Conservation (phyloP, 2,888 invertebrate genomes). For the Epinotia bilunana region DNA sequence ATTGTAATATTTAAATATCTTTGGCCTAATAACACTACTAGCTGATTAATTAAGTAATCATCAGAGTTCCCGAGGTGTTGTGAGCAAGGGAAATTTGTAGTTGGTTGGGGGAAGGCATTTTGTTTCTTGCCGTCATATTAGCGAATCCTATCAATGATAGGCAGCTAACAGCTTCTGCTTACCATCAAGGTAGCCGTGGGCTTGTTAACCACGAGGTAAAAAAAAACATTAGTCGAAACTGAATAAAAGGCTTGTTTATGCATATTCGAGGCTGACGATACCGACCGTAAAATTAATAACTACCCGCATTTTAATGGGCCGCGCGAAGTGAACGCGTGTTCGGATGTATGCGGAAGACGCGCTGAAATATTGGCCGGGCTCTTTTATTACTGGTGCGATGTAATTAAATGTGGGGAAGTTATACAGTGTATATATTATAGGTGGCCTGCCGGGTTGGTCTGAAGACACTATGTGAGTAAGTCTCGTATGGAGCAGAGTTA, state of each 20-base stretch:
- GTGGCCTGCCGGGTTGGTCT: not conserved
- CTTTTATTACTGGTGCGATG: conserved; percentile 31
- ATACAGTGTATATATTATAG: conserved; percentile 1
- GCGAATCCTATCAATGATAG: no score
- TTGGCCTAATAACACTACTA: no score
- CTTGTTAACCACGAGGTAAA: no score
- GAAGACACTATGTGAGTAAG: conserved; percentile 1
- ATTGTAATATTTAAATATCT: no score
- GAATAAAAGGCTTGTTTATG: not conserved
- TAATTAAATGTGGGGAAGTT: conserved; percentile 19
- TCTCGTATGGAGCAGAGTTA: not conserved
- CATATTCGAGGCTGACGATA: conserved; percentile 14
- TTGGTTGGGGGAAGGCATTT: no score
- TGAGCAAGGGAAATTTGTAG: no score
- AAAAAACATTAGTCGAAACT: no score
- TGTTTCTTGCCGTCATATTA: no score
- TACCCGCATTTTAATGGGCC: conserved; percentile 27
- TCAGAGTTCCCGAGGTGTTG: no score
- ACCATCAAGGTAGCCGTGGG: no score
- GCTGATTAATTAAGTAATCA: no score
- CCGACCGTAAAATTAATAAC: conserved; percentile 30
- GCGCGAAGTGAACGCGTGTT: conserved; percentile 15
- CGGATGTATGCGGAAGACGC: conserved; percentile 31
- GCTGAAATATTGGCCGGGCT: conserved; percentile 37
- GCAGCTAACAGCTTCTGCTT: no score